Percentiles rank a stretch among this genome's conserved stretches.
Evolutionary conservation across 2,113 vertebrate species (phyloP).

Genomic region (Nicator chloris): DNA sequence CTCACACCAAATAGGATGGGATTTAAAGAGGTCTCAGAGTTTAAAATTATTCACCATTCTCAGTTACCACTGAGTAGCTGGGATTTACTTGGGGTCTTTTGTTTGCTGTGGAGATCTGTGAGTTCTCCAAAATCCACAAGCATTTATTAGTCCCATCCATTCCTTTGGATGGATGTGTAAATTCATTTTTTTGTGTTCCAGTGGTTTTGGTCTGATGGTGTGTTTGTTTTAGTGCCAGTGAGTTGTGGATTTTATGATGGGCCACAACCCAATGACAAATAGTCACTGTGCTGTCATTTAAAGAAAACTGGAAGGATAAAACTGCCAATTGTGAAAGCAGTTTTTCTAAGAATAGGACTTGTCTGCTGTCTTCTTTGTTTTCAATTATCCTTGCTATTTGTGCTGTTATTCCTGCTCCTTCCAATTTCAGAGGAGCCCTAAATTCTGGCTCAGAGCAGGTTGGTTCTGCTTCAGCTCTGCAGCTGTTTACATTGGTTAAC

Average conservation of each 20-base stretch:
- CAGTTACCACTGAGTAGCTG: not conserved
- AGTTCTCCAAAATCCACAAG: not conserved
- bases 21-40: not conserved
- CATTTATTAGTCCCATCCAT: not conserved
- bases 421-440: not conserved
- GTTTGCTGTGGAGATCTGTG: not conserved
- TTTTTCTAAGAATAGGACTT: not conserved
- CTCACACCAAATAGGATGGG: not conserved
- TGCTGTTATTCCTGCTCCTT: not conserved
- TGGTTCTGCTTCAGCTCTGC: not conserved
- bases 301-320: not conserved
- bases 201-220: not conserved
- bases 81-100: not conserved
- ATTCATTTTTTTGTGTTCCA: not conserved
- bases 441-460: not conserved
- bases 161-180: not conserved
- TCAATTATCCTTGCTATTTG: not conserved
- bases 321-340: not conserved
- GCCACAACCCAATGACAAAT: not conserved
- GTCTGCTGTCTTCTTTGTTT: not conserved
- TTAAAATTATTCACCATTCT: not conserved
- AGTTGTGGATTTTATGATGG: not conserved
- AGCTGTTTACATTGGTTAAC: not conserved
- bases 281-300: not conserved
- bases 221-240: not conserved